These are phyloP conservation scores for Heteromurus nitidus DNA, from an alignment of 2,888 invertebrate species.

Conservation along the genomic window DNA sequence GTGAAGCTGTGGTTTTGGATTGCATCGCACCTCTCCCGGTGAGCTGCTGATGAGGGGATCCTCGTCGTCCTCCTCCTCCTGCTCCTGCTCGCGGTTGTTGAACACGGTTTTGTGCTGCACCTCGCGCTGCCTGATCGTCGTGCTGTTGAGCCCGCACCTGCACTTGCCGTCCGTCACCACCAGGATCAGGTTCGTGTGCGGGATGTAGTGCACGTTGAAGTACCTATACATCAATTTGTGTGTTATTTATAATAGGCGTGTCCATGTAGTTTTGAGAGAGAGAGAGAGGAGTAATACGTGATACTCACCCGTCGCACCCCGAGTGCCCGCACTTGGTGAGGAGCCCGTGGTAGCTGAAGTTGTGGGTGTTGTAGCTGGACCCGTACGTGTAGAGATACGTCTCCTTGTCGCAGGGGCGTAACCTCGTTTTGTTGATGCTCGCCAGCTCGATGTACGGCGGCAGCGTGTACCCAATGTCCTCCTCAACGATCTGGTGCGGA, in stretches of 20 bases:
- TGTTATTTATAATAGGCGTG: neutral
- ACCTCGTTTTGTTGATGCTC: constrained; percentile 81
- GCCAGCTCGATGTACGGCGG: constrained; percentile 73
- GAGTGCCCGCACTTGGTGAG: constrained; percentile 79
- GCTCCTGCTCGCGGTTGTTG: neutral
- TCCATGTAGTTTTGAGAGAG: no score
- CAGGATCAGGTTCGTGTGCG: constrained; percentile 90
- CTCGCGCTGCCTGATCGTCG: constrained; percentile 66
- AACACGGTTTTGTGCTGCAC: constrained; percentile 59
- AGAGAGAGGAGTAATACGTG: no score
- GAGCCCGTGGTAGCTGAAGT: constrained; percentile 93
- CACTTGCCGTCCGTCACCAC: constrained; percentile 84
- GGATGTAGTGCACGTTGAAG: constrained; percentile 94
- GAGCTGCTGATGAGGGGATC: constrained; percentile 29
- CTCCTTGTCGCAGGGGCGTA: constrained; percentile 90
- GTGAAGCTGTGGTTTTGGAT: constrained; percentile 66
- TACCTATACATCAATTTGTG: constrained; percentile 79
- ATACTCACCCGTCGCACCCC: constrained; percentile 84
- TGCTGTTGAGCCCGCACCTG: constrained; percentile 68
- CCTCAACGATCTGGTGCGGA: constrained; percentile 68
- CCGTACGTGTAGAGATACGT: constrained; percentile 80
- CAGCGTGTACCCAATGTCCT: constrained; percentile 63
- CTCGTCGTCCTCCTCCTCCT: constrained; percentile 26
- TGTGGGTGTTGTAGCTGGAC: constrained; percentile 84
- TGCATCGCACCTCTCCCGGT: constrained; percentile 66